Evolutionary conservation across 1,140 invertebrate species (phyloP), one percentile per base, ranked within the genome.

Genomic region (Penaeus japonicus): DNA sequence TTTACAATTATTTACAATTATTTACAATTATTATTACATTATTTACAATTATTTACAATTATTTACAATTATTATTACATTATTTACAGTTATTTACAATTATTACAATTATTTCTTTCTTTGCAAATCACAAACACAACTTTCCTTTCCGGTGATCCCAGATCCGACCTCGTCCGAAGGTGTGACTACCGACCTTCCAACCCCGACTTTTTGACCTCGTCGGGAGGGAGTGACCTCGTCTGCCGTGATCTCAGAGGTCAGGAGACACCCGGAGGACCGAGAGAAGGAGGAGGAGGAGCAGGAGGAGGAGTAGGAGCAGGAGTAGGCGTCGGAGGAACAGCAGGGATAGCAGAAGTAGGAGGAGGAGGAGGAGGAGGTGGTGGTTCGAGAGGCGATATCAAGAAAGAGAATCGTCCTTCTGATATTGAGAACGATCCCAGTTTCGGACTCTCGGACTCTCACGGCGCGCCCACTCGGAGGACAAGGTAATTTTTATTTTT

Each of bases 391-490:
- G 22, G 24, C 75, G 18, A 24, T 17, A n/a, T 85, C 15, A 80
- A 87, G 39, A 73, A 80, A 20, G 75, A 87, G 75, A 87, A 70
- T 32, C 78, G 85, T 5, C 77, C 57, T 7, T 87, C 77, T 22
- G 89, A 90, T 30, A 84, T 87, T 3, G 89, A 90, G 32, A 90
- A 90, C 80, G 89, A 90, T 80, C 89, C 89, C 5, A 84, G 70
- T 53, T 90, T 35, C 47, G 57, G 87, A 22, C 85, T 90, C 20
- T 79, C 79, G 4, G 85, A 84, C 62, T 89, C 87, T 15, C 59
- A 83, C 82, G 70, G 77, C n/a, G 59, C 75, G 24, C 57, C 82
- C 12, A 84, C 24, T 12, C 75, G 81, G 53, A 83, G 89, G 65
- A 27, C 84, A 70, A 80, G 89, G 89, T 90, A 79, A 57, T 7